Base-by-base conservation (phyloP, 2,888 invertebrate genomes). In the Temnothorax rugatulus region DNA sequence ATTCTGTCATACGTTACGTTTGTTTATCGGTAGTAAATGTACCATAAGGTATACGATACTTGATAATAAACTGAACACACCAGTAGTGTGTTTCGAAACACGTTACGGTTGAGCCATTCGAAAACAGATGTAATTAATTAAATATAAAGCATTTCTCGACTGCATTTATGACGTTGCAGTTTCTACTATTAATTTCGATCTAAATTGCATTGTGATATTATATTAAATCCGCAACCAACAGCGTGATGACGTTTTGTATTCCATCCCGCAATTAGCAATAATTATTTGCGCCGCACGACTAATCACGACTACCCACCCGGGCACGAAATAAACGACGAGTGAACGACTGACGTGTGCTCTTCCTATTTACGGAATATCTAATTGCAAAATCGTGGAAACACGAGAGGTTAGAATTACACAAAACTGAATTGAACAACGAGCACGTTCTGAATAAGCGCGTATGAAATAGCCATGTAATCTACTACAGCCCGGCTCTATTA, bases 351-450 rank as follows among this genome's bases (percentile, higher is more conserved):
- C 76, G 63, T 21, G 34, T 63, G 44, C 63, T 84, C 63, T 77
- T 77, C 75, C 76, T 73, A 77, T 83, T 83, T 83, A 64, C 66
- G 59, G 41, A 64, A 75, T 74, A 84, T 84, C 84, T 87, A 87
- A 87, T 87, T 87, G 87, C 84, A 87, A 87, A 84, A 84, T 84
- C 73, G 74, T 82, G 82, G 85, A 86, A 84, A 87, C 79, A 77
- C 63, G 74, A 64, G 76, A 82, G 66, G 77, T 77, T 69, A 73
- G 83, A 83, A 44, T 86, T 86, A 83, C 74, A 83, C 83, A 83
- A 86, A 86, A 86, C 83, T 86, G 69, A 83, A 86, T 86, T 82
- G 82, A 82, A 82, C 82, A 82, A 84, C 84, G 77, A 41, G 77
- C 73, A 47, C 71, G 54, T 64, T 63, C 29, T 50, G 71, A 74